phyloP scores from a whole-genome alignment of 2,113 vertebrate genomes.

The Perca fluviatilis region DNA sequence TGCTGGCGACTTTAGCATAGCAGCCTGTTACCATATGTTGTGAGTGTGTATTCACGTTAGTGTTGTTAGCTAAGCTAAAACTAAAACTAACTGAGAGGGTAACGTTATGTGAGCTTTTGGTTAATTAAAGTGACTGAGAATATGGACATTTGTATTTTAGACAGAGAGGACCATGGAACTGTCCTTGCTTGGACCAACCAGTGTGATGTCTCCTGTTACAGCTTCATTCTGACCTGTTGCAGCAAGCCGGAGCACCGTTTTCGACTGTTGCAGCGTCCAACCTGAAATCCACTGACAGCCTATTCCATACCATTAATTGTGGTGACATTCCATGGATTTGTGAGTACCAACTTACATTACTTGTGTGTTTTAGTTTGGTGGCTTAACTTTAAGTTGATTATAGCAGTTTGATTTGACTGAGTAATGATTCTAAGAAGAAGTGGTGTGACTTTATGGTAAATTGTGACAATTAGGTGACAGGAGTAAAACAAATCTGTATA shows the following conservation, averaged over 20 bases:
- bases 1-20: not conserved
- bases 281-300: not conserved
- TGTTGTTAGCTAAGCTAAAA: not conserved
- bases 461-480: not conserved
- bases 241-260: not conserved
- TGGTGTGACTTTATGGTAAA: not conserved
- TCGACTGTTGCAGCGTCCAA: not conserved
- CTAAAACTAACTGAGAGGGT: not conserved
- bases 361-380: not conserved
- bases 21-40: not conserved
- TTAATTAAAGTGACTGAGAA: not conserved
- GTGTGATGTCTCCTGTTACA: no score
- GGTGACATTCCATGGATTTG: constrained; percentile 5
- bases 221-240: not conserved
- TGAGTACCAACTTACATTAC: constrained; percentile 1
- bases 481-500: not conserved
- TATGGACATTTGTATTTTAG: not conserved
- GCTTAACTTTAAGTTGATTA: not conserved
- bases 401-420: not conserved
- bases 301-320: not conserved
- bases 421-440: not conserved
- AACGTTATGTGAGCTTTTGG: not conserved
- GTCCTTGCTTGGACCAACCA: no score
- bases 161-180: not conserved
- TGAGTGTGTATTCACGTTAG: not conserved